phyloP scores from a whole-genome alignment of 1,140 invertebrate genomes.

The Metopolophium dirhodum region DNA sequence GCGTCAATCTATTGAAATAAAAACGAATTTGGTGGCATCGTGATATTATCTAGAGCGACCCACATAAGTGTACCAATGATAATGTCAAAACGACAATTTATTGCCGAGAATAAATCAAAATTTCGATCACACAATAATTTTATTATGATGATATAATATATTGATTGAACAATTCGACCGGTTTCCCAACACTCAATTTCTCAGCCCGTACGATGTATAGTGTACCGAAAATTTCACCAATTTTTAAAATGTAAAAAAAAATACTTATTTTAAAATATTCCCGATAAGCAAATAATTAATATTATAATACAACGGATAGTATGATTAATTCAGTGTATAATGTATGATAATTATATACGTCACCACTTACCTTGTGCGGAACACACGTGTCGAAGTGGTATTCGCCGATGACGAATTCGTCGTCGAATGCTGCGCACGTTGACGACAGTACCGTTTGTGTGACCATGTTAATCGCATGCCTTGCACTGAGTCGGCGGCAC shows the following conservation, averaged over 20 bases:
- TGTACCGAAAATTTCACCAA: neutral
- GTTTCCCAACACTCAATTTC: neutral
- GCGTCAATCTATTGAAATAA: neutral
- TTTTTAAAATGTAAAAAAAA: neutral
- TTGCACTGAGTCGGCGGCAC: constrained; percentile 46
- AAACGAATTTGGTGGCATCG: neutral
- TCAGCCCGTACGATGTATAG: neutral
- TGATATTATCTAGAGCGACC: neutral
- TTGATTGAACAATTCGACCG: neutral
- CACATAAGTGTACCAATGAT: neutral
- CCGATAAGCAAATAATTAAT: neutral
- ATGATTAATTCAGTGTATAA: neutral
- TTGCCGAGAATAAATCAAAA: neutral
- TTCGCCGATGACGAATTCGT: neutral
- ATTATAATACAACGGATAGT: no score
- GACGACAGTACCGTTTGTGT: constrained; percentile 35
- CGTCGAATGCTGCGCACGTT: neutral
- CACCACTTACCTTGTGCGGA: neutral
- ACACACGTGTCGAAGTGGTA: neutral
- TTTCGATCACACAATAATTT: neutral
- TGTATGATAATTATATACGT: neutral
- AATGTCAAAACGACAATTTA: neutral
- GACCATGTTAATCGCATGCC: constrained; percentile 55
- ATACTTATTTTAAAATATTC: no score
- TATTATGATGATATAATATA: no score